phyloP scores from a whole-genome alignment of 2,888 invertebrate genomes.

The Volucella inflata region DNA sequence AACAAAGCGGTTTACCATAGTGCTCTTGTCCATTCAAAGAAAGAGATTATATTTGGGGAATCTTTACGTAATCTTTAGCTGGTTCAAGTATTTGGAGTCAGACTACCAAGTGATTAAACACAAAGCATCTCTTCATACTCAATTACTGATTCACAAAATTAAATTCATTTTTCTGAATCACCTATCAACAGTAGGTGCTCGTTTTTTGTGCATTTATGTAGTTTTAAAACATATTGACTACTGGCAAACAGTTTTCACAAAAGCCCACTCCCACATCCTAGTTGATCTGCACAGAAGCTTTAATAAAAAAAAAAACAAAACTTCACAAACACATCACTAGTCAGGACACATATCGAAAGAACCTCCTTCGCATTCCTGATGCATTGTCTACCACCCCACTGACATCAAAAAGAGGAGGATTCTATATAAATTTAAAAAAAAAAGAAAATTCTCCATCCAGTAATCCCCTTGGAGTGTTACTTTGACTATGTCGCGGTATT shows the following conservation, averaged over 20 bases:
- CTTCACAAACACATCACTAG: not conserved
- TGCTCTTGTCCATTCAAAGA: no score
- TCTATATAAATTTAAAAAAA: slow-evolving; percentile 44
- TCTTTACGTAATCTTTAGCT: no score
- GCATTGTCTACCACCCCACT: slow-evolving; percentile 43
- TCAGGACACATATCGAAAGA: slow-evolving; percentile 60
- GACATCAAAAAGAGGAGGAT: slow-evolving; percentile 8
- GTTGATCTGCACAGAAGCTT: not conserved
- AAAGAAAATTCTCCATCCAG: slow-evolving; percentile 50
- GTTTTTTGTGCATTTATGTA: not conserved
- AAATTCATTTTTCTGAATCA: no score
- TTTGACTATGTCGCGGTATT: slow-evolving; percentile 41
- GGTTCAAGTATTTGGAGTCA: no score
- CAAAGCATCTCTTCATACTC: no score
- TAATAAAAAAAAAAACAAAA: no score
- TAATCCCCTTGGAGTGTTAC: slow-evolving; percentile 68
- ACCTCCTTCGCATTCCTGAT: slow-evolving; percentile 40
- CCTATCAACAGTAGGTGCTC: no score
- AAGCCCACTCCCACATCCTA: not conserved
- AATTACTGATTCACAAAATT: no score
- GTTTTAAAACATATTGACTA: not conserved
- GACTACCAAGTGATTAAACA: no score
- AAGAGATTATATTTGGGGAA: no score
- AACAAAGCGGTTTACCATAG: no score
- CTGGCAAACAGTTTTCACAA: not conserved